phyloP scores from a whole-genome alignment of 2,888 invertebrate species.

The Poecilobothrus nobilitatus region DNA sequence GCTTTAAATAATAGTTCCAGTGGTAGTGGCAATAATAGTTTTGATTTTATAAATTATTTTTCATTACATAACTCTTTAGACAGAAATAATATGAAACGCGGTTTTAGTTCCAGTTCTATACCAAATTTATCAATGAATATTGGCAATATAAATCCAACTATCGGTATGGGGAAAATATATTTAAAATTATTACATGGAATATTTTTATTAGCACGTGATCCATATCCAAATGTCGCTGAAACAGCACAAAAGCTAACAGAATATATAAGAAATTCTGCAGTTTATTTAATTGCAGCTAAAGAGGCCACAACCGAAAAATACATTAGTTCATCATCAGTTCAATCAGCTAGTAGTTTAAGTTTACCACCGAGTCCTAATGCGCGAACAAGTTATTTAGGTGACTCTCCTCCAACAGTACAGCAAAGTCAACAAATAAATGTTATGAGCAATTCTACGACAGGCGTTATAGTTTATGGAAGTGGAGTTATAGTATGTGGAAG shows the following conservation, averaged over 20 bases:
- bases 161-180: conserved; percentile 57
- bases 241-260: conserved; percentile 72
- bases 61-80: conserved; percentile 29
- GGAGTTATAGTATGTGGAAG: conserved; percentile 12
- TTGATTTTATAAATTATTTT: neutral
- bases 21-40: neutral
- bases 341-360: conserved; percentile 42
- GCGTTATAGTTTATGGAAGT: neutral
- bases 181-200: conserved; percentile 83
- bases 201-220: conserved; percentile 71
- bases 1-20: conserved; percentile 31
- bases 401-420: neutral
- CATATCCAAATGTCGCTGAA: conserved; percentile 71
- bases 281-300: conserved; percentile 40
- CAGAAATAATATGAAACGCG: conserved; percentile 50
- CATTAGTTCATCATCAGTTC: conserved; percentile 24
- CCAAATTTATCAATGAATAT: conserved; percentile 46
- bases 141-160: conserved; percentile 21
- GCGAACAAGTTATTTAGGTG: conserved; percentile 40
- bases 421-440: conserved; percentile 11
- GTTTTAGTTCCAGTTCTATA: conserved; percentile 62
- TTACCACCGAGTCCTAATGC: conserved; percentile 56
- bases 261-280: conserved; percentile 61
- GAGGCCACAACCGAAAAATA: conserved; percentile 41
- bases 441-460: neutral